Conservation (phyloP, 2,797 vertebrate species). For the Denticeps clupeoides region DNA sequence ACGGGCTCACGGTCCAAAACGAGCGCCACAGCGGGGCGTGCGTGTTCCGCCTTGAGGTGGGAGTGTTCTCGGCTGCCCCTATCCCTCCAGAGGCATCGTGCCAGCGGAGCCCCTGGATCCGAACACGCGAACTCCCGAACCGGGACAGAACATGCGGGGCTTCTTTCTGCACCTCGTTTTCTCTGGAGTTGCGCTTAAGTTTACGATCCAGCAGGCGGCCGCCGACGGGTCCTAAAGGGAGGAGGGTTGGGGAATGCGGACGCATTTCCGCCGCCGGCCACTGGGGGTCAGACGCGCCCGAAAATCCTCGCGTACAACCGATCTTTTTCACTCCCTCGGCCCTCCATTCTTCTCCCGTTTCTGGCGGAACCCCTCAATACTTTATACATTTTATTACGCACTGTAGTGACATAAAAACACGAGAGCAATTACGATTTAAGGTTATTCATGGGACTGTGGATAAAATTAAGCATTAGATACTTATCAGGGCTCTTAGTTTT, state of each 20-base stretch:
- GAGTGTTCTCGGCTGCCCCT: slow-evolving; percentile 4
- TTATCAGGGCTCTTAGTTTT: too few species aligned
- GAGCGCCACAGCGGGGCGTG: slow-evolving; percentile 16
- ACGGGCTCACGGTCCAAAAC: slow-evolving; percentile 8
- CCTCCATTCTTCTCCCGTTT: too few species aligned
- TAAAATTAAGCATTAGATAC: too few species aligned
- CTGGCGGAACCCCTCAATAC: too few species aligned
- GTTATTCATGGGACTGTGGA: too few species aligned
- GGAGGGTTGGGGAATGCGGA: background rate
- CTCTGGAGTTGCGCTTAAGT: slow-evolving; percentile 34
- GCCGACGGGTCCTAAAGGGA: slow-evolving; percentile 29
- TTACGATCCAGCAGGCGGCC: slow-evolving; percentile 11
- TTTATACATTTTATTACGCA: too few species aligned
- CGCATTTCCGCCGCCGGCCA: too few species aligned
- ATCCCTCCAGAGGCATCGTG: slow-evolving; percentile 24
- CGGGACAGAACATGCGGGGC: slow-evolving; percentile 38
- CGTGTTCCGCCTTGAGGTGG: slow-evolving; percentile 2
- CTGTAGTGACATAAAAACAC: too few species aligned
- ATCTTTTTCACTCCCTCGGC: too few species aligned
- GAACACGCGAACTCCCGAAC: slow-evolving; percentile 16
- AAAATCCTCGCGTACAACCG: too few species aligned
- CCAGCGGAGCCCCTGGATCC: slow-evolving; percentile 4
- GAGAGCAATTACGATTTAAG: too few species aligned
- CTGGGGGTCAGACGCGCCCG: too few species aligned
- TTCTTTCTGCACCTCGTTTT: slow-evolving; percentile 26